Evolutionary conservation across 2,113 vertebrate genomes (phyloP).

Genomic region (Odobenus rosmarus): DNA sequence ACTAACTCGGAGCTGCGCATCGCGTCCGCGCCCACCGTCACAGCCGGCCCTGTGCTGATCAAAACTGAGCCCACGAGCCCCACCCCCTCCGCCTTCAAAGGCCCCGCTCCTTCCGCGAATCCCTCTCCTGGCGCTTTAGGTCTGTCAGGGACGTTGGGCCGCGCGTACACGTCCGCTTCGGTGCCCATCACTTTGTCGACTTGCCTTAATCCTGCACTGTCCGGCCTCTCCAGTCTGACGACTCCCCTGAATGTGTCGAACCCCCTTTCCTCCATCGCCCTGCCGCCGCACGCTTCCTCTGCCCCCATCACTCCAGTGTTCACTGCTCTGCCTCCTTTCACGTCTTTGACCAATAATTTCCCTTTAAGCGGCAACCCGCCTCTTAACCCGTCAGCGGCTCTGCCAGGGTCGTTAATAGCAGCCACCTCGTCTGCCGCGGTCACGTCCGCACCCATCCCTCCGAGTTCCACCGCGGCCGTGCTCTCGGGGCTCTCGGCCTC

Average conservation of each 20-base stretch:
- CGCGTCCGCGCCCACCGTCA: slow-evolving; percentile 81
- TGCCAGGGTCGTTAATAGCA: slow-evolving; percentile 82
- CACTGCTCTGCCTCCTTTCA: slow-evolving; percentile 91
- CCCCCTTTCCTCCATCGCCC: slow-evolving; percentile 84
- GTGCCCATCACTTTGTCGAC: slow-evolving; percentile 90
- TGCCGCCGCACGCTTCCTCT: slow-evolving; percentile 83
- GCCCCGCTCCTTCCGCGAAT: slow-evolving; percentile 89
- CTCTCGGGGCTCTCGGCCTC: slow-evolving; percentile 89
- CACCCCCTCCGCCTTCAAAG: slow-evolving; percentile 94
- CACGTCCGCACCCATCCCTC: slow-evolving; percentile 74
- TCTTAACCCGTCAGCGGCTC: slow-evolving; percentile 84
- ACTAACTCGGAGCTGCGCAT: slow-evolving; percentile 85
- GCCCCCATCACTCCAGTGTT: slow-evolving; percentile 87
- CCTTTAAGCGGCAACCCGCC: slow-evolving; percentile 84
- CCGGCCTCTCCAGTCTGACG: slow-evolving; percentile 84
- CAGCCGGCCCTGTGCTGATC: slow-evolving; percentile 80
- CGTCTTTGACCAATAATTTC: slow-evolving; percentile 87
- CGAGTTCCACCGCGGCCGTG: slow-evolving; percentile 81
- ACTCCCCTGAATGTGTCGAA: slow-evolving; percentile 81
- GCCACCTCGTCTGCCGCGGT: slow-evolving; percentile 79
- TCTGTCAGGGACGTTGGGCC: slow-evolving; percentile 84
- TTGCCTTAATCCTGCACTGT: slow-evolving; percentile 84
- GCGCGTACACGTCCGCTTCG: slow-evolving; percentile 89
- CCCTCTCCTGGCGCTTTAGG: slow-evolving; percentile 90
- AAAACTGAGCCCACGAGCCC: slow-evolving; percentile 91